Evolutionary conservation across 2,888 invertebrate species (phyloP), one percentile per base, ranked within the genome.

Genomic region (Drosophila fulvimacula): DNA sequence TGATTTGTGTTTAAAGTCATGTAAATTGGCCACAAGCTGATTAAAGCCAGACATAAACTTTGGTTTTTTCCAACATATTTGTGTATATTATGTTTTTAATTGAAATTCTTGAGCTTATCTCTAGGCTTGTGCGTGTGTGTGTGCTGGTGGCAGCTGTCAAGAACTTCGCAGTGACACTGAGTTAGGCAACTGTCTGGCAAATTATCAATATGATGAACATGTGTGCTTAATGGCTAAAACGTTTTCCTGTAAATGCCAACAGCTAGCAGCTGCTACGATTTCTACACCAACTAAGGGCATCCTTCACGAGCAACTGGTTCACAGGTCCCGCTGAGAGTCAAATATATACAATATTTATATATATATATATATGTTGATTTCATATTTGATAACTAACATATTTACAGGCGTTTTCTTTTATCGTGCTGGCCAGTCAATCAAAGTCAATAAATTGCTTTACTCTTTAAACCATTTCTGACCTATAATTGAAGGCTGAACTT

Each of bases 161-260:
- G 41, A 27, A 30, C 17, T 51, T 55, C 62, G 55, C 73, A 62
- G 62, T 62, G 73, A 42, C 57, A 48, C 34, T 48, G 46, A 42
- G 46, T 41, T 39, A 17, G 46, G 36, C 73, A n/a, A 36, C 10
- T 38, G 59, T 34, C 58, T 49, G 57, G 59, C 59, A 79, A 76
- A 79, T 76, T 79, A 76, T 76, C 64, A 79, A 79, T 76, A 75
- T 76, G 79, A 76, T 79, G 61, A 76, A 68, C 74, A 78, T 74
- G 75, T 78, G 79, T 62, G 73, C 32, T 53, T 67, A 78, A 76
- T 76, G 76, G 65, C 48, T 34, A 41, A 46, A 70, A 62, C 53
- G 65, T 49, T 58, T 75, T 58, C 27, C 58, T 36, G 41, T 27
- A 69, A 61, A 64, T 42, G 44, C 53, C 42, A 61, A 48, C 38